Conservation (phyloP, 2,113 vertebrate species). For the Cephalopholis sonnerati region DNA sequence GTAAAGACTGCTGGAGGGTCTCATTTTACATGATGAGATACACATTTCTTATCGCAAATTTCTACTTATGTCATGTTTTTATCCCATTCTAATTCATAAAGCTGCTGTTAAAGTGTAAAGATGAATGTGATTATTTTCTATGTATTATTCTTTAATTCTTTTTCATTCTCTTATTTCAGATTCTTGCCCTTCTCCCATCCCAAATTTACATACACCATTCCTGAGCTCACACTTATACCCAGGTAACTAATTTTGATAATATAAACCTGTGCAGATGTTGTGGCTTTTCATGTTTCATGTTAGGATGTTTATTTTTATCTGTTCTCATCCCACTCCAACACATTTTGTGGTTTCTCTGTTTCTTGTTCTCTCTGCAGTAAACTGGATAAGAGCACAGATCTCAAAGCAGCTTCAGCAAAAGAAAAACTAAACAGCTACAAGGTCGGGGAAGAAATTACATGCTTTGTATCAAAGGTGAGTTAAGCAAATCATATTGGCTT, state of each 20-base stretch:
- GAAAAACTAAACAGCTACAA: conserved; percentile 79
- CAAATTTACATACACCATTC: conserved; percentile 82
- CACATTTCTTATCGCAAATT: too few relatives aligned
- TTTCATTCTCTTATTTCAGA: conserved; percentile 80
- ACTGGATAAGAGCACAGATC: conserved; percentile 61
- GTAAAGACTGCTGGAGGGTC: too few relatives aligned
- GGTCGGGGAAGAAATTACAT: conserved; percentile 87
- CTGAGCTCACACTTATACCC: conserved; percentile 91
- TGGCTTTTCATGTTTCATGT: not conserved
- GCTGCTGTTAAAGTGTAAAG: not conserved
- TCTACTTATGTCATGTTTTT: not conserved
- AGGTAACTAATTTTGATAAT: conserved; percentile 82
- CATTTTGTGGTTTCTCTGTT: not conserved
- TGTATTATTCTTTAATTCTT: not conserved
- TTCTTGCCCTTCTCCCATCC: conserved; percentile 92
- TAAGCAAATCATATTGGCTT: not conserved
- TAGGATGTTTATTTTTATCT: not conserved
- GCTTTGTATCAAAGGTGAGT: conserved; percentile 92
- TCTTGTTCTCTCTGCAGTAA: conserved; percentile 79
- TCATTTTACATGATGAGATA: not conserved
- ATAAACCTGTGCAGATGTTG: not conserved
- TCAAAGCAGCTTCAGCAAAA: conserved; percentile 45
- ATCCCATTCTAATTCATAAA: not conserved
- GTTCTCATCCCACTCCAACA: not conserved
- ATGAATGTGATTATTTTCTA: not conserved